A percentile compares a stretch with the other conserved stretches of the same genome.
Conservation (phyloP, 2,888 invertebrate genomes). For the Metopia argyrocephala region DNA sequence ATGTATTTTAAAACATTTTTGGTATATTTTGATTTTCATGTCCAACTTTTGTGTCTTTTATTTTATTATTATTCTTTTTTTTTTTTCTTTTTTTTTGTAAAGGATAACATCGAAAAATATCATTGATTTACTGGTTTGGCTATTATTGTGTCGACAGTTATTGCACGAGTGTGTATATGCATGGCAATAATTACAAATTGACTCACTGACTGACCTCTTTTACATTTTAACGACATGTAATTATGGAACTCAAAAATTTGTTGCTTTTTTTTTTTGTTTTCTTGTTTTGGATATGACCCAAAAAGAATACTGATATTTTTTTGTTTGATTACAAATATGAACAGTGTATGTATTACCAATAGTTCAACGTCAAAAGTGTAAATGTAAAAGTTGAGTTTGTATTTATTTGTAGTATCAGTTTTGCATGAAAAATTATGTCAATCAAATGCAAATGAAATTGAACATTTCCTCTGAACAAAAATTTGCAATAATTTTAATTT, state of each 20-base stretch:
- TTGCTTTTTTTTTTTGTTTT: too few relatives aligned
- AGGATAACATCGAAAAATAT: not conserved
- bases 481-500: too few relatives aligned
- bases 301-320: slow-evolving; percentile 23
- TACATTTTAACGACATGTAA: slow-evolving; percentile 31
- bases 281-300: too few relatives aligned
- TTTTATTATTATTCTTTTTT: too few relatives aligned
- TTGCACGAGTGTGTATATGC: not conserved
- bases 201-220: slow-evolving; percentile 32
- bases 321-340: slow-evolving; percentile 14
- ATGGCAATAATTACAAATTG: slow-evolving; percentile 41
- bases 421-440: slow-evolving; percentile 18
- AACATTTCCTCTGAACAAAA: too few relatives aligned
- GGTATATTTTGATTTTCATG: not conserved
- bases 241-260: slow-evolving; percentile 29
- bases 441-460: slow-evolving; percentile 20
- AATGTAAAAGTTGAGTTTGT: not conserved
- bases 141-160: too few relatives aligned
- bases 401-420: not conserved
- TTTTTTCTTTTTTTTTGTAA: too few relatives aligned
- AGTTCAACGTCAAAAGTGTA: slow-evolving; percentile 29
- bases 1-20: too few relatives aligned
- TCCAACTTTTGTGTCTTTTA: too few relatives aligned
- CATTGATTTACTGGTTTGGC: not conserved
- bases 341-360: too few relatives aligned